These are phyloP conservation scores for Orthonyx spaldingii DNA, from an alignment of 2,113 vertebrate genomes.

Conservation along the genomic window DNA sequence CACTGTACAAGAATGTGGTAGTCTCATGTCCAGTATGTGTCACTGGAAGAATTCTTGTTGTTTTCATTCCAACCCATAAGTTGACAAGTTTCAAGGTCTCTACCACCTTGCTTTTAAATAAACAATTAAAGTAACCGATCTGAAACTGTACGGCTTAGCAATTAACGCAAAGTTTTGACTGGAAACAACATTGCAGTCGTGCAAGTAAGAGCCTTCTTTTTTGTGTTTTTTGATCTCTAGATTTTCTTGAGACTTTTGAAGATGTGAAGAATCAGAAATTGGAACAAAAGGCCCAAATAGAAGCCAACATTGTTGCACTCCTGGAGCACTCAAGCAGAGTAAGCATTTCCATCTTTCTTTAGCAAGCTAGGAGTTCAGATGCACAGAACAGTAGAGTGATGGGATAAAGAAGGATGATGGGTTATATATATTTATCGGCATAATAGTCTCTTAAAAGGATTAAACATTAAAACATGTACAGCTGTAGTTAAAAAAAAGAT, in stretches of 20 bases:
- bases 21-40: not conserved
- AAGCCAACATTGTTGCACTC: conserved; percentile 82
- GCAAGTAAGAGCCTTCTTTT: not conserved
- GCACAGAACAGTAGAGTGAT: not conserved
- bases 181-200: not conserved
- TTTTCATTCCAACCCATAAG: not conserved
- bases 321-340: conserved; percentile 89
- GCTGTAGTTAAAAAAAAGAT: not conserved
- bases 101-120: not conserved
- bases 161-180: not conserved
- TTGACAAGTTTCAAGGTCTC: not conserved
- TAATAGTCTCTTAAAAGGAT: not conserved
- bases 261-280: conserved; percentile 76
- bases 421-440: not conserved
- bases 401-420: not conserved
- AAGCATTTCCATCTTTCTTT: not conserved
- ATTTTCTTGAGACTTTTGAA: conserved; percentile 84
- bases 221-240: conserved; percentile 67
- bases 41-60: not conserved
- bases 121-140: not conserved
- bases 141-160: not conserved
- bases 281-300: conserved; percentile 74
- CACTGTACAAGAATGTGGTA: not conserved
- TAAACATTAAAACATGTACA: not conserved
- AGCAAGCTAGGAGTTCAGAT: not conserved